Conservation (phyloP, 2,888 invertebrate species). For the Reticulitermes lucifugus region DNA sequence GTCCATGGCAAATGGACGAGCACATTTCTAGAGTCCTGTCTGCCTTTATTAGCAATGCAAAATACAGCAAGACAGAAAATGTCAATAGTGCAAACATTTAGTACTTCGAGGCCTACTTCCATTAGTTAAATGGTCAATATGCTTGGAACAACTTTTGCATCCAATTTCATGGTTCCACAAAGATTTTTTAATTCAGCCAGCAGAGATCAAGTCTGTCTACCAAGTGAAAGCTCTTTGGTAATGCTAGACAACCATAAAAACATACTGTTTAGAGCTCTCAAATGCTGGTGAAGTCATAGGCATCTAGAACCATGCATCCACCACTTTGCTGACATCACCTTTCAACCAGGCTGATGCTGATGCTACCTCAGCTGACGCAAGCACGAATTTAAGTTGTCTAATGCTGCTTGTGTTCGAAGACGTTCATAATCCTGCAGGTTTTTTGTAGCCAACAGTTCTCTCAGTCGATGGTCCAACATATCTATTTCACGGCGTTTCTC, state of each 20-base stretch:
- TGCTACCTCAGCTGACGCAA: conserved; percentile 51
- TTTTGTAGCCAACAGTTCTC: conserved; percentile 51
- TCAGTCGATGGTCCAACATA: conserved; percentile 50
- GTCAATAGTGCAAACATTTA: neutral
- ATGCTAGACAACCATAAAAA: too few species aligned
- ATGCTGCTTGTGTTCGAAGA: conserved; percentile 52
- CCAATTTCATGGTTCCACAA: neutral
- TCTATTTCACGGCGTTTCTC: conserved; percentile 52
- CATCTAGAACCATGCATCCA: conserved; percentile 20
- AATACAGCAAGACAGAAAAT: neutral
- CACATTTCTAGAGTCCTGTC: too few species aligned
- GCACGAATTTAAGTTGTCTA: conserved; percentile 53
- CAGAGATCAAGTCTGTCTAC: neutral
- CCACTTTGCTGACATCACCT: neutral
- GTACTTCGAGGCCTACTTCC: neutral
- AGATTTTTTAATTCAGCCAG: neutral
- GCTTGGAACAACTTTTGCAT: neutral
- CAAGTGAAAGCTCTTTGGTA: neutral
- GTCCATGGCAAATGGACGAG: too few species aligned
- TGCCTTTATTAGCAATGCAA: too few species aligned
- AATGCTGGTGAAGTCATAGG: neutral
- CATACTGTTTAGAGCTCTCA: too few species aligned
- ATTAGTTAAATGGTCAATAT: neutral
- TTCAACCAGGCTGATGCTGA: conserved; percentile 14
- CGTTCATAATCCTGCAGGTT: conserved; percentile 52